Evolutionary conservation across 2,888 invertebrate genomes (phyloP).

Genomic region (Dryobotodes eremita): DNA sequence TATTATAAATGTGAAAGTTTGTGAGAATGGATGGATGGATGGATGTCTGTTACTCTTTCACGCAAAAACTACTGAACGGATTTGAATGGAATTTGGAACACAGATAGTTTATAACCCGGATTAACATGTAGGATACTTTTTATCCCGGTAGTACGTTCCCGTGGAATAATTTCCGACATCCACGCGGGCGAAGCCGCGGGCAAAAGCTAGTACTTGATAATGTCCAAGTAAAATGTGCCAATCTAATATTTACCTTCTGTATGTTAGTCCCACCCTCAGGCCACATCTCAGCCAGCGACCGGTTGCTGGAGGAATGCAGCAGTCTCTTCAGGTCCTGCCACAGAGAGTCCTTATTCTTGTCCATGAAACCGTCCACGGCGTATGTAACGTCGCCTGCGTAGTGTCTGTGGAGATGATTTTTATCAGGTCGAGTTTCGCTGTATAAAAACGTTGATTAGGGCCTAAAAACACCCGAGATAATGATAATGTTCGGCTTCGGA

Average conservation of each 20-base stretch:
- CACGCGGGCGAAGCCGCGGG: no score
- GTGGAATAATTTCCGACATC: no score
- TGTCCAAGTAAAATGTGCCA: background rate
- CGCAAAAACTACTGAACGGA: no score
- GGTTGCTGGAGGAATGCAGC: constrained; percentile 95
- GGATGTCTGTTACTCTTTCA: no score
- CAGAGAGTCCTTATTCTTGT: constrained; percentile 99
- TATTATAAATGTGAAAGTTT: no score
- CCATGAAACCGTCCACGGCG: constrained; percentile 97
- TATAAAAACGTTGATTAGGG: background rate
- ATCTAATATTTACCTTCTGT: constrained; percentile 87
- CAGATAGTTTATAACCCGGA: no score
- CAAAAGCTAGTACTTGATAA: no score
- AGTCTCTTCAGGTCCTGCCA: constrained; percentile 99
- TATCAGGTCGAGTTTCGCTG: background rate
- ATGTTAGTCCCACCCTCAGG: constrained; percentile 98
- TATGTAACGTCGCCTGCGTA: constrained; percentile 99
- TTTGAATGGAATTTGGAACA: no score
- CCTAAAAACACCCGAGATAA: background rate
- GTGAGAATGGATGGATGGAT: no score
- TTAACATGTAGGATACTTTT: no score
- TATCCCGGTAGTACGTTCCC: no score
- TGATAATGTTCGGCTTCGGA: background rate
- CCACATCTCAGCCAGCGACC: constrained; percentile 97
- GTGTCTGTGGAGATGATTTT: constrained; percentile 90